Conservation (phyloP, 2,797 vertebrate species). For the Phoxinus dragarum region DNA sequence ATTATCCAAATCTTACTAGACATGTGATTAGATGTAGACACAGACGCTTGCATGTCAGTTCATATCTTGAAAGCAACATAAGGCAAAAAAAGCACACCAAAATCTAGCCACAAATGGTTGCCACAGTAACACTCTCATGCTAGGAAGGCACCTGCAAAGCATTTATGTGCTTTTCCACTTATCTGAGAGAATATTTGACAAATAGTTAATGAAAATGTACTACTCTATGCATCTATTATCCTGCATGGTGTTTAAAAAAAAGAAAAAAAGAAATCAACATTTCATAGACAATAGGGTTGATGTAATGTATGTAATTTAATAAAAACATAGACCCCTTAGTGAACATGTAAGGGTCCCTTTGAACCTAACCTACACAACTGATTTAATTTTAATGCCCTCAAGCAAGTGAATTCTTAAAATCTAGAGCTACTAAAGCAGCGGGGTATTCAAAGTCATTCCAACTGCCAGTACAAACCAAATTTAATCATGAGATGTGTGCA, state of each 20-base stretch:
- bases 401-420: constrained; percentile 14
- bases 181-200: constrained; percentile 26
- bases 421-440: background rate
- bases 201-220: constrained; percentile 13
- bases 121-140: constrained; percentile 58
- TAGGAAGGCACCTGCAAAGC: constrained; percentile 44
- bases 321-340: background rate
- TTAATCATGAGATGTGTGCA: background rate
- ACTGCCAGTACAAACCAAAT: constrained; percentile 4
- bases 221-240: background rate
- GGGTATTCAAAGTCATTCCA: background rate
- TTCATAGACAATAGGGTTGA: background rate
- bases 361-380: background rate
- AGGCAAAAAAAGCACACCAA: constrained; percentile 9
- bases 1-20: constrained; percentile 39
- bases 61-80: background rate
- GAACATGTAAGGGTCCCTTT: background rate
- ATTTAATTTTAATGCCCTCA: constrained; percentile 8
- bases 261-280: background rate
- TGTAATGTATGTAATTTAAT: background rate
- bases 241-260: background rate
- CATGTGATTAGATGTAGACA: constrained; percentile 5
- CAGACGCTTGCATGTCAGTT: constrained; percentile 11
- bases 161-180: constrained; percentile 37
- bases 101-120: constrained; percentile 50